phyloP scores from a whole-genome alignment of 2,113 vertebrate species.

The Varanus komodoensis region DNA sequence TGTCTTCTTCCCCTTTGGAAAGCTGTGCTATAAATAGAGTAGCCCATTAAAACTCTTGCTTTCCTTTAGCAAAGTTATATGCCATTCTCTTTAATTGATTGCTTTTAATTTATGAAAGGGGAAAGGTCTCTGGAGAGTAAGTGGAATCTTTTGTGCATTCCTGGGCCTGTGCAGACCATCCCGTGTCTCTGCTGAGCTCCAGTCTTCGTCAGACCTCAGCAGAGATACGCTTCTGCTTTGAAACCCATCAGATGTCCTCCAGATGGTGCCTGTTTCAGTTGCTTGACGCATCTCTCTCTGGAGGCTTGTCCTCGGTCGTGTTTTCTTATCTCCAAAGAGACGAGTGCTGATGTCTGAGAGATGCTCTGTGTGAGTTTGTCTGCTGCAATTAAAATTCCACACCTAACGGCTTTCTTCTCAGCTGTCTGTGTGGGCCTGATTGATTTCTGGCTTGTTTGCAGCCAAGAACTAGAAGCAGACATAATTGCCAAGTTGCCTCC shows the following conservation, averaged over 20 bases:
- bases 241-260: constrained; percentile 30
- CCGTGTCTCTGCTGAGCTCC: constrained; percentile 26
- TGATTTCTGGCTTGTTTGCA: background rate
- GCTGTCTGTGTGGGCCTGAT: background rate
- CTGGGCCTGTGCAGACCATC: background rate
- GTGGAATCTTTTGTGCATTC: constrained; percentile 35
- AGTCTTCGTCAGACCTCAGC: constrained; percentile 22
- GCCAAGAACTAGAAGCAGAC: background rate
- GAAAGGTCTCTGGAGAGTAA: constrained; percentile 47
- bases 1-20: background rate
- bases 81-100: background rate
- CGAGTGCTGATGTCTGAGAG: background rate
- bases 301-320: background rate
- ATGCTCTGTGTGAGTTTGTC: background rate
- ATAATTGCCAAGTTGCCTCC: background rate
- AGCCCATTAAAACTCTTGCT: background rate
- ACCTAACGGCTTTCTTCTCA: background rate
- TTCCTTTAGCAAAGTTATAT: background rate
- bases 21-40: background rate
- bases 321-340: constrained; percentile 6
- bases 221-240: background rate
- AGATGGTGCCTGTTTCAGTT: background rate
- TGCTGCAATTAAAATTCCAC: background rate
- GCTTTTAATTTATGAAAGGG: background rate
- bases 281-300: background rate